Evolutionary conservation across 2,888 invertebrate genomes (phyloP).

Genomic region (Orgyia antiqua): DNA sequence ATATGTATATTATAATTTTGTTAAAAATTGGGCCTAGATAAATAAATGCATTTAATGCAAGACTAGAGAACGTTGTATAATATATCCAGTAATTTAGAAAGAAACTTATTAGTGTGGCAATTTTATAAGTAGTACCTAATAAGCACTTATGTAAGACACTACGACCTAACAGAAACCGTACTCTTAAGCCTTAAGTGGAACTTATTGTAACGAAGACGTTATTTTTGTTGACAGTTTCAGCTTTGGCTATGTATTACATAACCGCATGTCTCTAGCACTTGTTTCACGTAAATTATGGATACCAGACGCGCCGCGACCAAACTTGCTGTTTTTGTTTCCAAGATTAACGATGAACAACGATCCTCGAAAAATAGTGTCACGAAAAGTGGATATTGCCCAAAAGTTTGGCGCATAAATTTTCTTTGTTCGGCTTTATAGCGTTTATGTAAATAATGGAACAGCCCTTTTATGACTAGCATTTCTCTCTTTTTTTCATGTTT

Average conservation of each 20-base stretch:
- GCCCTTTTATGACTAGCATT: constrained; percentile 44
- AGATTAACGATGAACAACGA: constrained; percentile 74
- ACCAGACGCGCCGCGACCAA: constrained; percentile 54
- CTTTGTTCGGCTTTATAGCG: constrained; percentile 55
- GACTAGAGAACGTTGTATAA: no score
- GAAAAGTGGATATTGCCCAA: constrained; percentile 65
- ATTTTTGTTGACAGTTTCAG: constrained; percentile 35
- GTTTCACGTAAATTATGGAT: constrained; percentile 62
- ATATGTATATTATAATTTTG: no score
- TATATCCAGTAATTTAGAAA: no score
- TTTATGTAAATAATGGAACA: constrained; percentile 60
- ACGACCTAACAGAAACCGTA: no score
- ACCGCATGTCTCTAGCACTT: constrained; percentile 66
- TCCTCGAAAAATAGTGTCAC: constrained; percentile 71
- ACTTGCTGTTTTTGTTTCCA: constrained; percentile 73
- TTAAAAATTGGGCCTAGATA: no score
- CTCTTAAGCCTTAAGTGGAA: no score
- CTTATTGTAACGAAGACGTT: constrained; percentile 28
- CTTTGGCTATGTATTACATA: constrained; percentile 26
- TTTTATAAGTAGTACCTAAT: no score
- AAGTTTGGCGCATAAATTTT: constrained; percentile 66
- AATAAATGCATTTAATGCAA: no score
- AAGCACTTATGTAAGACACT: no score
- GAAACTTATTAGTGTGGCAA: no score
- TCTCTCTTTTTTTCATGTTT: constrained; percentile 27